Conservation (phyloP, 2,888 invertebrate species). For the Scelioninae gen. 1 region DNA sequence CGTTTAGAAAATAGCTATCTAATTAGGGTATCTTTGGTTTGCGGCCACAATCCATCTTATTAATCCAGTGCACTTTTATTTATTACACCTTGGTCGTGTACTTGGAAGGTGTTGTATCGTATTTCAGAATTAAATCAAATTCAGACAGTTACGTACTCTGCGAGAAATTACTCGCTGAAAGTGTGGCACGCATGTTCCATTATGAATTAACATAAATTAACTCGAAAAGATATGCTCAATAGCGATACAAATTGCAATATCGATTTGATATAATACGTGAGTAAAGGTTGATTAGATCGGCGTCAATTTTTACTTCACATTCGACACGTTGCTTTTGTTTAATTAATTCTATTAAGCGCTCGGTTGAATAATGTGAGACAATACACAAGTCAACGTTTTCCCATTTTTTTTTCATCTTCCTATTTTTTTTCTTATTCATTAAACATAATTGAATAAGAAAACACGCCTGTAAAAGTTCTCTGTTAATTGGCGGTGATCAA, state of each 20-base stretch:
- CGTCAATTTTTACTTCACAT: constrained; percentile 15
- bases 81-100: constrained; percentile 37
- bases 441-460: too few species aligned
- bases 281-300: constrained; percentile 40
- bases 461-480: too few species aligned
- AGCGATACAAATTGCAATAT: constrained; percentile 63
- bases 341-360: constrained; percentile 41
- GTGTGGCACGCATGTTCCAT: constrained; percentile 55
- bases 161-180: constrained; percentile 57
- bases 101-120: constrained; percentile 39
- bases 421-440: too few species aligned
- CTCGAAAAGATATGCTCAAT: constrained; percentile 65
- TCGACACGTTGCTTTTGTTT: constrained; percentile 6
- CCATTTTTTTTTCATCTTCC: too few species aligned
- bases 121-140: constrained; percentile 49
- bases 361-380: constrained; percentile 19
- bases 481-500: too few species aligned
- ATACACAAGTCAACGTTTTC: too few species aligned
- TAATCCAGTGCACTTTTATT: constrained; percentile 45
- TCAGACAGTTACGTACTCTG: constrained; percentile 16
- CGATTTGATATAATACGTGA: constrained; percentile 50
- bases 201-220: constrained; percentile 76
- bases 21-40: constrained; percentile 35
- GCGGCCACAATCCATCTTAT: constrained; percentile 45
- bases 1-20: constrained; percentile 12